Base-by-base conservation (phyloP, 2,888 invertebrate species). In the Zaprionus obscuricornis region DNA sequence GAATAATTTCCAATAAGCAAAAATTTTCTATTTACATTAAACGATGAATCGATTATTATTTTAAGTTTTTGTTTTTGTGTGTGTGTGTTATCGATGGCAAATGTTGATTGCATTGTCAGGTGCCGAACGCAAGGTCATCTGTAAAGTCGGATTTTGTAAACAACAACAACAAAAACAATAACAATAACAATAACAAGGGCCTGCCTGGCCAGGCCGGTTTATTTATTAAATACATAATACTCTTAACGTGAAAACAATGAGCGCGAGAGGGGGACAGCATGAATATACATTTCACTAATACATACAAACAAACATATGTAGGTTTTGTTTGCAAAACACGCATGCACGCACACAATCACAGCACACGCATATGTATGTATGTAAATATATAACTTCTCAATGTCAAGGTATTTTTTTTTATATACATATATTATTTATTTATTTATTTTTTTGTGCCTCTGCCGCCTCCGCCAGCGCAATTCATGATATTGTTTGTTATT, bases 391-490 rank as follows among this genome's bases (percentile, higher is more conserved):
- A 43, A 39, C 40, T 24, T 66, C 55, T 85, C 85, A 85, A 82
- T 82, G 81, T 82, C 81, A 82, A 82, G 81, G 81, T 71, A 62
- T 62, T 62, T 56, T 70, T 67, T 40, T 59, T 59, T 59, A n/a
- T n/a, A n/a, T n/a, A n/a, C n/a, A n/a, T n/a, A n/a, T n/a, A n/a
- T n/a, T n/a, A n/a, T n/a, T n/a, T n/a, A n/a, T n/a, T n/a, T n/a
- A n/a, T n/a, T n/a, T n/a, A n/a, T n/a, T n/a, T n/a, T n/a, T n/a
- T n/a, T n/a, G n/a, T n/a, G n/a, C n/a, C n/a, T n/a, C n/a, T n/a
- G n/a, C n/a, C n/a, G 45, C 5, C 45, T 49, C 39, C 54, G 58
- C 40, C 45, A 58, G 64, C 47, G 40, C 64, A 40, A 17, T 29
- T 64, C 13, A 10, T 17, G n/a, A 33, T 16, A 26, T n/a, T 8